These are phyloP conservation scores for Cheilosia vernalis DNA, from an alignment of 2,888 invertebrate species.

Conservation along the genomic window DNA sequence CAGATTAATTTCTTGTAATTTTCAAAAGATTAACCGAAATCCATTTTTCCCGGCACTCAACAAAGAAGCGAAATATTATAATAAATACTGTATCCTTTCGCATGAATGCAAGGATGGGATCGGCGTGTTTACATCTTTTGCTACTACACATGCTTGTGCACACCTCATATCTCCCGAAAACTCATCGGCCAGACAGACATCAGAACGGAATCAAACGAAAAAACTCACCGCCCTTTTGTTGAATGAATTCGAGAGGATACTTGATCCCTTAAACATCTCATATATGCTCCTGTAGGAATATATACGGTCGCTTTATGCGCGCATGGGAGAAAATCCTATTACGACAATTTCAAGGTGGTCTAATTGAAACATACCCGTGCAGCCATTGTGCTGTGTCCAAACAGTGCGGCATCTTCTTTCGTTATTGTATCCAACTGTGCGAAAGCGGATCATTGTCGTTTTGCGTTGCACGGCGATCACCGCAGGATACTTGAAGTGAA, in stretches of 20 bases:
- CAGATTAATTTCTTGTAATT: slow-evolving; percentile 41
- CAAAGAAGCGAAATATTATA: slow-evolving; percentile 51
- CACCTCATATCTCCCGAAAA: slow-evolving; percentile 34
- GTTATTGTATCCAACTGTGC: slow-evolving; percentile 42
- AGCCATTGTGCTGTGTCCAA: slow-evolving; percentile 49
- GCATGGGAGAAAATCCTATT: slow-evolving; percentile 66
- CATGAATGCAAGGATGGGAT: slow-evolving; percentile 30
- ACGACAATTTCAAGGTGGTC: slow-evolving; percentile 72
- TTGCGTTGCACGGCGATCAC: slow-evolving; percentile 45
- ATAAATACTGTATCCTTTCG: slow-evolving; percentile 51
- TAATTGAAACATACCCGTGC: slow-evolving; percentile 51
- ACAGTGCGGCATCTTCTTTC: slow-evolving; percentile 59
- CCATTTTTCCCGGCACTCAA: slow-evolving; percentile 41
- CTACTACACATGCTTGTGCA: slow-evolving; percentile 38
- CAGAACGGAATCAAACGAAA: slow-evolving; percentile 45
- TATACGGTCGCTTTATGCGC: slow-evolving; percentile 30
- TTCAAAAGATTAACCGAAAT: slow-evolving; percentile 58
- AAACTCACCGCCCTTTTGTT: slow-evolving; percentile 56
- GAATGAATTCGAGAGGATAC: slow-evolving; percentile 59
- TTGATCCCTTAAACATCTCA: slow-evolving; percentile 67
- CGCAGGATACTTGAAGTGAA: slow-evolving; percentile 56
- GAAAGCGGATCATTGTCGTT: slow-evolving; percentile 59
- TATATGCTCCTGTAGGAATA: slow-evolving; percentile 36
- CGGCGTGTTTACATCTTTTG: slow-evolving; percentile 39
- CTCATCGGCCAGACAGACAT: slow-evolving; percentile 5